Conservation (phyloP, 2,113 vertebrate species). For the Ailuropoda melanoleuca region DNA sequence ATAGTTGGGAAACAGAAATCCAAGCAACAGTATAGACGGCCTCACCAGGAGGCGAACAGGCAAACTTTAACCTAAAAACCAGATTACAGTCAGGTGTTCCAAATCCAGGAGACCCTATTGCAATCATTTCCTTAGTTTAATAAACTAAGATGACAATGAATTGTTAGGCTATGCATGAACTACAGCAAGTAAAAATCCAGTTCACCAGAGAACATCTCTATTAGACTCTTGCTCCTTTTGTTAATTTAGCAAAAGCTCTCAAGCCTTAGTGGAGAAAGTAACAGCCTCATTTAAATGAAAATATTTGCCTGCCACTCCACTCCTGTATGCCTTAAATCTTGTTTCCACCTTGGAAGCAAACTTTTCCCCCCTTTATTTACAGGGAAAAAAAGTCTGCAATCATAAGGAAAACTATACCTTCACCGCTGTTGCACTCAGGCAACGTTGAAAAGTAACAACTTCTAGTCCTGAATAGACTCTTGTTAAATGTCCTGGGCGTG, state of each 20-base stretch:
- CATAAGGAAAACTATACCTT: not conserved
- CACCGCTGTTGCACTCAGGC: not conserved
- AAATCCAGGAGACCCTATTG: not conserved
- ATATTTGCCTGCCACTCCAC: conserved; percentile 3
- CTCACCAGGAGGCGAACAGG: not conserved
- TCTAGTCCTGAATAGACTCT: not conserved
- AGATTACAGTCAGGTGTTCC: not conserved
- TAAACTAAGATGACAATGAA: conserved; percentile 65
- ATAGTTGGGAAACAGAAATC: not conserved
- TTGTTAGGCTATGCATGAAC: not conserved
- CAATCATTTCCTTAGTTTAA: conserved; percentile 76
- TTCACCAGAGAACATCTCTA: not conserved
- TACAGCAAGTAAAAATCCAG: not conserved
- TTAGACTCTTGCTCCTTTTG: not conserved
- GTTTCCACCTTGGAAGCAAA: not conserved
- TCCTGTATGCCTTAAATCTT: not conserved
- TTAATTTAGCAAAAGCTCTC: not conserved
- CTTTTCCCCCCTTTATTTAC: not conserved
- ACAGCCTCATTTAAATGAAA: conserved; percentile 55
- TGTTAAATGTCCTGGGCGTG: not conserved
- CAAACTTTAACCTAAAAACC: not conserved
- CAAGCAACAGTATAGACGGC: not conserved
- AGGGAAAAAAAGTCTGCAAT: not conserved
- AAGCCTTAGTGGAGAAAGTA: not conserved
- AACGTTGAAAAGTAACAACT: not conserved